These are phyloP conservation scores for Stenopsyche tienmushanensis DNA, from an alignment of 1,140 invertebrate species.

Conservation along the genomic window DNA sequence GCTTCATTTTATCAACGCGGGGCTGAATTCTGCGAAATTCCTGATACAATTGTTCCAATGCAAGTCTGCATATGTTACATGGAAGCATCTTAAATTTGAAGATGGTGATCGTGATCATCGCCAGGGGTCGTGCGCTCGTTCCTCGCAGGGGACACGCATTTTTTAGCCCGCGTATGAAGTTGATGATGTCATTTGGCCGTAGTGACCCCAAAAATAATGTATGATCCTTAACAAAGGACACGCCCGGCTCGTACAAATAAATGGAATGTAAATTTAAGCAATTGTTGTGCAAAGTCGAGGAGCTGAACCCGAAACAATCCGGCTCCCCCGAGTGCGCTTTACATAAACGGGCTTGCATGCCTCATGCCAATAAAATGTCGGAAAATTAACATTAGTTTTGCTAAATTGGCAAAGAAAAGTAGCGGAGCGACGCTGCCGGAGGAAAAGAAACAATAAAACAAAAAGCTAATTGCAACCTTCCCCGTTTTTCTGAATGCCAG, in stretches of 20 bases:
- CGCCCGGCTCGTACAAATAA: neutral
- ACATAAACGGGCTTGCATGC: conserved; percentile 28
- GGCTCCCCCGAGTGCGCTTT: neutral
- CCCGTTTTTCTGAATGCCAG: conserved; percentile 23
- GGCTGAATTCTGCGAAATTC: no score
- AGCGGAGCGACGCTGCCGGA: conserved; percentile 10
- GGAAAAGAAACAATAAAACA: conserved; percentile 20
- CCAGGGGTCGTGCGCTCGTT: no score
- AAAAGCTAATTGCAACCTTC: conserved; percentile 37
- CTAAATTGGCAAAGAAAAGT: conserved; percentile 35
- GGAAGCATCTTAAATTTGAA: no score
- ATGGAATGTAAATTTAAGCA: conserved; percentile 17
- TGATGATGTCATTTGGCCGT: no score
- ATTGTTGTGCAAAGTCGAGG: neutral
- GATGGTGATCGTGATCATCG: no score
- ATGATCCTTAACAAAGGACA: neutral
- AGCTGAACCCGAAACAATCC: conserved; percentile 5
- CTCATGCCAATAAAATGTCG: conserved; percentile 32
- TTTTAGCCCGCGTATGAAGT: no score
- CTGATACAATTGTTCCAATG: no score
- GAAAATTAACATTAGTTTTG: conserved; percentile 38
- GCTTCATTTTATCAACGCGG: no score
- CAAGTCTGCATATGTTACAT: neutral
- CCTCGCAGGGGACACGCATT: no score
- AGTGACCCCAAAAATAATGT: neutral